Percentiles rank a stretch among this genome's conserved stretches.
Conservation (phyloP, 2,797 vertebrate genomes). For the Fistularia tabacaria region DNA sequence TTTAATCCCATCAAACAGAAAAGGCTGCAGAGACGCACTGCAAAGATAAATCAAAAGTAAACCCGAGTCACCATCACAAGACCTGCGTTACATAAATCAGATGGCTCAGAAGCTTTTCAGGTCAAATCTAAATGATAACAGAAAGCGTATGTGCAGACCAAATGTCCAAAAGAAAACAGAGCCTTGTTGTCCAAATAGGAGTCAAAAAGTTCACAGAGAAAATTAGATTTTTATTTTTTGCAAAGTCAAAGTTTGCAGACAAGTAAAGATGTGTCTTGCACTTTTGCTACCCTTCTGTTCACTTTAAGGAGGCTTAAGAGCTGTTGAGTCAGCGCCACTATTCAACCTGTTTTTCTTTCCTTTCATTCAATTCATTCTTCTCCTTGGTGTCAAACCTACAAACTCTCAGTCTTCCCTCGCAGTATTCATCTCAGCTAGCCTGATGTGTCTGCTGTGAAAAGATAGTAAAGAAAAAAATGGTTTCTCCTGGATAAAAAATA, state of each 20-base stretch:
- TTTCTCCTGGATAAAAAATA: too few species aligned
- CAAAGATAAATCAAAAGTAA: background rate
- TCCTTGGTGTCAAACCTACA: too few species aligned
- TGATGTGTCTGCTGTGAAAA: too few species aligned
- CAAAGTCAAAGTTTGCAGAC: too few species aligned
- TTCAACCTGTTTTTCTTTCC: background rate
- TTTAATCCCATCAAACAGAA: background rate
- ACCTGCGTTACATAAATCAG: slow-evolving; percentile 5
- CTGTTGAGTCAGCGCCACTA: slow-evolving; percentile 18
- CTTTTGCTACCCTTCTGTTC: background rate
- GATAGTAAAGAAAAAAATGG: too few species aligned
- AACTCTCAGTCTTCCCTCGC: too few species aligned
- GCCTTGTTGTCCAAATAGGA: background rate
- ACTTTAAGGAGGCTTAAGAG: slow-evolving; percentile 9
- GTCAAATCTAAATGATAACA: slow-evolving; percentile 1
- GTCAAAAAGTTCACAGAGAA: too few species aligned
- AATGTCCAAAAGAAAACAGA: background rate
- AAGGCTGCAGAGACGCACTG: background rate
- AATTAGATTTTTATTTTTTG: too few species aligned
- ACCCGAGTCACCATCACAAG: slow-evolving; percentile 21
- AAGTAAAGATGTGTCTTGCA: too few species aligned
- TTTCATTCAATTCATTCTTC: too few species aligned
- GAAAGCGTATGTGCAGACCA: background rate
- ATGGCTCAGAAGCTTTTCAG: slow-evolving; percentile 10
- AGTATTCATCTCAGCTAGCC: too few species aligned